Conservation (phyloP, 2,888 invertebrate species). For the Copidosoma aretas region DNA sequence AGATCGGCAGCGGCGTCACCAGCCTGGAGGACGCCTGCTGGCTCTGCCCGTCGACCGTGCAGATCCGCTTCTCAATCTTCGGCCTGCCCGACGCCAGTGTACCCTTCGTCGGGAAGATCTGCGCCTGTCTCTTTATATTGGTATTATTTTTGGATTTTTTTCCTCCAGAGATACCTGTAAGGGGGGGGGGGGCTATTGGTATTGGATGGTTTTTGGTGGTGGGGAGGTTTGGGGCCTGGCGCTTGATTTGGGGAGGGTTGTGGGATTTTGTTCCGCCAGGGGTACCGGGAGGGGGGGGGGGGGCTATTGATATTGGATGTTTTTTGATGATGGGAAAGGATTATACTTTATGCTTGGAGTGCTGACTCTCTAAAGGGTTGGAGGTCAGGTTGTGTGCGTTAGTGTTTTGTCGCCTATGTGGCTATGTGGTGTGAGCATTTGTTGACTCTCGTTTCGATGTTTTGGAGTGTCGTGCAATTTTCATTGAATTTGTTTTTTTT, state of each 20-base stretch:
- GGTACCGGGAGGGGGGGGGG: too few relatives aligned
- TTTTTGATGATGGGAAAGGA: neutral
- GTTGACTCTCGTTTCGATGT: too few relatives aligned
- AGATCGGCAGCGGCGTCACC: too few relatives aligned
- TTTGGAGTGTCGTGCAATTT: too few relatives aligned
- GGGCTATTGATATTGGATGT: too few relatives aligned
- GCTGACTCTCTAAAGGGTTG: neutral
- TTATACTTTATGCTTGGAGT: neutral
- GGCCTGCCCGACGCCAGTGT: slow-evolving; percentile 64
- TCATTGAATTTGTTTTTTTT: too few relatives aligned
- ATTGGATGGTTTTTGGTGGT: neutral
- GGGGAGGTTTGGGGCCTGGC: neutral
- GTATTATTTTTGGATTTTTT: slow-evolving; percentile 59
- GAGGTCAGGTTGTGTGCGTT: slow-evolving; percentile 31
- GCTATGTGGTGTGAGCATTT: too few relatives aligned
- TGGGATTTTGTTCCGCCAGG: too few relatives aligned
- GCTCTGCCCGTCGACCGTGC: slow-evolving; percentile 70
- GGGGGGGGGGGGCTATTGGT: too few relatives aligned
- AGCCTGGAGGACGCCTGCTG: slow-evolving; percentile 66
- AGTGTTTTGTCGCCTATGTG: too few relatives aligned
- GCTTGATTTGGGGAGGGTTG: too few relatives aligned
- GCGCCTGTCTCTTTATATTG: slow-evolving; percentile 72
- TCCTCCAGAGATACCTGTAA: too few relatives aligned
- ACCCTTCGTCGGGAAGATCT: slow-evolving; percentile 70
- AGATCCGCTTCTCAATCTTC: slow-evolving; percentile 70